Evolutionary conservation across 2,888 invertebrate species (phyloP).

Genomic region (Caprella mutica): DNA sequence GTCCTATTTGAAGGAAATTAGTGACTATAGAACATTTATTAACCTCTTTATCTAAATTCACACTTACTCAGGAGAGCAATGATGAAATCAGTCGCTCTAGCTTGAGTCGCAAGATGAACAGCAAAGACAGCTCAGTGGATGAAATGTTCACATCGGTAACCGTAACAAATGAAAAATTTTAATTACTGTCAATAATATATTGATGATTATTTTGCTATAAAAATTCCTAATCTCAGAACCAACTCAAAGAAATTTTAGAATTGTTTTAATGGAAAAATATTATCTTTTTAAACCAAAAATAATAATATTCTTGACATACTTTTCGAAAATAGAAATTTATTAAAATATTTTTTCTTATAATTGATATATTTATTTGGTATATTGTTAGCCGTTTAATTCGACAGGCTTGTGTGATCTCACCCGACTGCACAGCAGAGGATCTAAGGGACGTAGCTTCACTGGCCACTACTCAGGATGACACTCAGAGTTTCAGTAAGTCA

Average conservation of each 20-base stretch:
- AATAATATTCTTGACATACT: neutral
- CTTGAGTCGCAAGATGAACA: neutral
- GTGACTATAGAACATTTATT: too few species aligned
- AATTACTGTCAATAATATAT: neutral
- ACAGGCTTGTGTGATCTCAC: conserved; percentile 31
- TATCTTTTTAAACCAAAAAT: neutral
- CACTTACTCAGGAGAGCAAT: too few species aligned
- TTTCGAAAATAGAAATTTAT: too few species aligned
- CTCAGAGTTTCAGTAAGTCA: conserved; percentile 6
- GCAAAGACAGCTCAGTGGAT: conserved; percentile 26
- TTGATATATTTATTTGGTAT: neutral
- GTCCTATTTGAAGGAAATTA: too few species aligned
- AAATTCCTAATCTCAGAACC: neutral
- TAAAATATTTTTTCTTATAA: neutral
- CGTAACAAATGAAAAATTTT: neutral
- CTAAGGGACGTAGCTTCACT: neutral
- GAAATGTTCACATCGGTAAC: conserved; percentile 28
- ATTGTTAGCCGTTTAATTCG: neutral
- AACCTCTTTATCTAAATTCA: too few species aligned
- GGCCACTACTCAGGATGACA: conserved; percentile 4
- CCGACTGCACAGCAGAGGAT: conserved; percentile 20
- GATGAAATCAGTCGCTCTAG: neutral
- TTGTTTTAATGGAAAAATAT: neutral
- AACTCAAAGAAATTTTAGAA: neutral
- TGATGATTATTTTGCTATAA: neutral